These are phyloP conservation scores for Tenthredo amoena DNA, from an alignment of 2,888 invertebrate species.

Conservation along the genomic window DNA sequence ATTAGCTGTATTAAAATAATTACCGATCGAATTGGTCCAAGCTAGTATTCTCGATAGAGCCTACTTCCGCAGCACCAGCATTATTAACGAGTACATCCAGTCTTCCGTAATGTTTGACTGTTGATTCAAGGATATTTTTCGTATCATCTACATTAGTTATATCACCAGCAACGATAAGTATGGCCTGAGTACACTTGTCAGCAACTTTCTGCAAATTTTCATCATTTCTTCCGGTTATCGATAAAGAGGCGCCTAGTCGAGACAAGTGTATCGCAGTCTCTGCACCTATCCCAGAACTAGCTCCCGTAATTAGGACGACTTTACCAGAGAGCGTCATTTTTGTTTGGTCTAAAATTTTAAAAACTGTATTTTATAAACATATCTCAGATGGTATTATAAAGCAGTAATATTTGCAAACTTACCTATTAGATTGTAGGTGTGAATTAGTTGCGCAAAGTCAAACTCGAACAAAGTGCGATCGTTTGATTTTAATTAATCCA, in stretches of 20 bases:
- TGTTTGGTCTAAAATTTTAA: background rate
- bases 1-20: background rate
- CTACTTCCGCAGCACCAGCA: conserved; percentile 91
- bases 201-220: conserved; percentile 82
- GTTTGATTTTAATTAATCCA: background rate
- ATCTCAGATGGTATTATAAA: background rate
- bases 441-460: background rate
- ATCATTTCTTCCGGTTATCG: conserved; percentile 85
- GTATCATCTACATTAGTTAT: conserved; percentile 87
- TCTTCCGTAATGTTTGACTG: conserved; percentile 87
- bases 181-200: conserved; percentile 79
- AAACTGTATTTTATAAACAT: background rate
- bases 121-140: conserved; percentile 85
- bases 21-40: conserved; percentile 90
- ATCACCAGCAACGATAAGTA: conserved; percentile 86
- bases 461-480: background rate
- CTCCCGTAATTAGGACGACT: conserved; percentile 88
- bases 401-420: background rate
- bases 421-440: background rate
- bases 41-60: conserved; percentile 91
- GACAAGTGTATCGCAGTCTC: conserved; percentile 90
- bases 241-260: conserved; percentile 87
- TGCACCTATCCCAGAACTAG: conserved; percentile 92
- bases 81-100: conserved; percentile 94
- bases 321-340: conserved; percentile 83